Evolutionary conservation across 2,113 vertebrate species (phyloP).

Genomic region (Girardinichthys multiradiatus): DNA sequence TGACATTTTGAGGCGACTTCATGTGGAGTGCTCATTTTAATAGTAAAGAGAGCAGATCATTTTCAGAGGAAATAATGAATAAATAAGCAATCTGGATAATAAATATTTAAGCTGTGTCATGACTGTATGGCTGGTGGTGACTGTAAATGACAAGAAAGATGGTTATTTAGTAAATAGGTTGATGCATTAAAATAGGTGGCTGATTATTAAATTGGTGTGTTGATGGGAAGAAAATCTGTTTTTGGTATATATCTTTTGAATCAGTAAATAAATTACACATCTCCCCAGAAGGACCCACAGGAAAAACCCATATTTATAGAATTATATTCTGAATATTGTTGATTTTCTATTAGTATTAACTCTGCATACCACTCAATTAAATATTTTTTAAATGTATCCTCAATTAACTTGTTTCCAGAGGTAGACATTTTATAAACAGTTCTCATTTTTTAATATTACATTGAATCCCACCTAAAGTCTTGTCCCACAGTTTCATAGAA

Average conservation of each 20-base stretch:
- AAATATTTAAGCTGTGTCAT: constrained; percentile 45
- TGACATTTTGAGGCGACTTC: constrained; percentile 35
- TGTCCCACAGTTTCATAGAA: constrained; percentile 97
- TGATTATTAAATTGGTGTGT: constrained; percentile 16
- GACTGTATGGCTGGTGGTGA: constrained; percentile 10
- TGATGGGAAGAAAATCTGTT: constrained; percentile 3
- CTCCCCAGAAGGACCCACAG: constrained; percentile 9
- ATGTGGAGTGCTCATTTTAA: constrained; percentile 35
- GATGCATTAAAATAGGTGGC: constrained; percentile 13
- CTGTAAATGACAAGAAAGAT: constrained; percentile 2
- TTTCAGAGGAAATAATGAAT: constrained; percentile 32
- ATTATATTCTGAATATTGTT: constrained; percentile 10
- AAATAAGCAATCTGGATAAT: constrained; percentile 44
- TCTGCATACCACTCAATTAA: background rate
- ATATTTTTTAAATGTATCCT: constrained; percentile 27
- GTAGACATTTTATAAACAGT: constrained; percentile 41
- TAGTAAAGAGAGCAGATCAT: constrained; percentile 19
- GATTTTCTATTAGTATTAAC: constrained; percentile 4
- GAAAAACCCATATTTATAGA: constrained; percentile 20
- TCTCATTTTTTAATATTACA: background rate
- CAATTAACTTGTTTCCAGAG: constrained; percentile 27
- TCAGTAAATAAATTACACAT: constrained; percentile 38
- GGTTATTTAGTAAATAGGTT: constrained; percentile 6
- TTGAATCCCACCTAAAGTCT: constrained; percentile 95
- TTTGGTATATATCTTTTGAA: constrained; percentile 11